Evolutionary conservation across 2,888 invertebrate species (phyloP).

Genomic region (Rhogogaster chlorosoma): DNA sequence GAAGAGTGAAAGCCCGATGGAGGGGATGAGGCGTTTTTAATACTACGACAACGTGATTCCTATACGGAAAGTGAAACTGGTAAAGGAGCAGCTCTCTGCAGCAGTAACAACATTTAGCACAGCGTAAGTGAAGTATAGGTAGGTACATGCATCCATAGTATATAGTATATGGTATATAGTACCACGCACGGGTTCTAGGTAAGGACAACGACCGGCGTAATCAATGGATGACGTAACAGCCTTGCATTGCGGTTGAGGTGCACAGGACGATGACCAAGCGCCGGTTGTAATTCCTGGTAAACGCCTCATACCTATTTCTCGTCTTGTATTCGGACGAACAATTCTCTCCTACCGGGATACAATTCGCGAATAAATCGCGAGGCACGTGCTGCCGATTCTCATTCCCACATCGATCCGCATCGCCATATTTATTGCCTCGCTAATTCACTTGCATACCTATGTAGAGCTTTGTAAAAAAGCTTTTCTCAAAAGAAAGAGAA

Average conservation of each 20-base stretch:
- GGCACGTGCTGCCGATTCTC: background rate
- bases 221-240: constrained; percentile 47
- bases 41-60: constrained; percentile 18
- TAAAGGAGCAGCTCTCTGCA: constrained; percentile 2
- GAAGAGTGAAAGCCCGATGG: background rate
- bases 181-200: constrained; percentile 46
- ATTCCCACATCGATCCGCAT: background rate
- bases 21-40: background rate
- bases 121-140: background rate
- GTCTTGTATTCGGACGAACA: constrained; percentile 3
- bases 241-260: constrained; percentile 39
- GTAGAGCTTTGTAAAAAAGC: too few species aligned
- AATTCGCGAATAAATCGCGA: background rate
- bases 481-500: too few species aligned
- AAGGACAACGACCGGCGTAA: constrained; percentile 46
- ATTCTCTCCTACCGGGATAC: background rate
- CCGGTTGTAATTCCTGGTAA: constrained; percentile 37
- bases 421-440: background rate
- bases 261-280: constrained; percentile 47
- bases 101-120: background rate
- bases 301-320: background rate
- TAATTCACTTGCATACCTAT: background rate
- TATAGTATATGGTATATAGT: constrained; percentile 7
- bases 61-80: constrained; percentile 44
- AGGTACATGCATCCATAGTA: background rate